Base-by-base conservation (phyloP, 2,888 invertebrate genomes). In the Xestia xanthographa region DNA sequence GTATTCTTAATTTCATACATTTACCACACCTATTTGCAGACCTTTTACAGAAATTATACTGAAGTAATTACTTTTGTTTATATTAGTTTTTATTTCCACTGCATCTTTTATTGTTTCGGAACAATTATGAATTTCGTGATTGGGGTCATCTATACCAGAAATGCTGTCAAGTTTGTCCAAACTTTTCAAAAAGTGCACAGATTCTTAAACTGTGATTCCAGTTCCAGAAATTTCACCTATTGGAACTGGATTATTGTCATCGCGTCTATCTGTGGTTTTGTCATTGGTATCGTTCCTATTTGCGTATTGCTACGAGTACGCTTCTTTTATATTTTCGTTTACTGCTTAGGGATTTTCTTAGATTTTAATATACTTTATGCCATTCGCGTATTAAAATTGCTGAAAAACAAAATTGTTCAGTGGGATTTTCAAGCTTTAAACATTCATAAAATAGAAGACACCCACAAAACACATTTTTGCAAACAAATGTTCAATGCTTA, bases 321-420 rank as follows among this genome's bases (percentile, higher is more conserved):
- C 9, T 26, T 56, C 34, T 29, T 72, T 34, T n/a, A 66, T 20
- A 43, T 26, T n/a, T 72, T 12, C 22, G 2, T 63, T 14, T 22
- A 14, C 2, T 43, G 5, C 2, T 4, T 63, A 22, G 20, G 11
- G 1, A 63, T 72, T 5, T 66, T 75, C 5, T 75, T 38, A 45
- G 83, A 83, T 63, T 53, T 65, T 14, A 75, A 79, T 60, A 71
- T 79, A 14, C 9, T 77, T 12, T 82, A 79, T 53, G 66, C 75
- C 12, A 53, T 41, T 1, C 38, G 65, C 29, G 14, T 66, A 4
- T 70, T 83, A 5, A 66, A 65, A 34, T 62, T 83, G 8, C 38
- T 83, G 17, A 60, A 72, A 50, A 20, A 58, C 22, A 82, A 75
- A 53, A 29, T 75, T 11, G 8, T 38, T 45, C 26, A 73, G 6